Conservation (phyloP, 2,797 vertebrate genomes). For the Myotis vivesi region DNA sequence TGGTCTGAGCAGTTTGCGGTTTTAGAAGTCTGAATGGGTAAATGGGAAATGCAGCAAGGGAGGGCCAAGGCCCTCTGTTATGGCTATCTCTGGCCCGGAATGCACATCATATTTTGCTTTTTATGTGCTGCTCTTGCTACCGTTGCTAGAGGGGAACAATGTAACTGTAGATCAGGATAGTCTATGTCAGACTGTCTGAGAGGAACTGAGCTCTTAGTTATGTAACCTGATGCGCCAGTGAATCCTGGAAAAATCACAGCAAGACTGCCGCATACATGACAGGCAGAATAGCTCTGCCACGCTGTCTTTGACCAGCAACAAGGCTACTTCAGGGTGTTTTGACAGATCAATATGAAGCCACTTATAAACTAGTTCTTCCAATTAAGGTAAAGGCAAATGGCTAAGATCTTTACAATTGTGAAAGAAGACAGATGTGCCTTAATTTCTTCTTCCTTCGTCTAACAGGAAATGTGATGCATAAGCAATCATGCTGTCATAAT, state of each 20-base stretch:
- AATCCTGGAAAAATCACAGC: neutral
- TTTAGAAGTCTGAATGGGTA: neutral
- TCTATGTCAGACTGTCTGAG: neutral
- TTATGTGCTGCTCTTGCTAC: neutral
- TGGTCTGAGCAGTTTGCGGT: neutral
- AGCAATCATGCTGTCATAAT: neutral
- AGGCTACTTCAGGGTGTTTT: neutral
- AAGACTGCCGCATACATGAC: neutral
- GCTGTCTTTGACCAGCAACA: neutral
- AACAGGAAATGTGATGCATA: neutral
- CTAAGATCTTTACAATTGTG: neutral
- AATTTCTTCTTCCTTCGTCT: neutral
- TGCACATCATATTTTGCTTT: neutral
- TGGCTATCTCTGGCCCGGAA: neutral
- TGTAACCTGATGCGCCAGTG: neutral
- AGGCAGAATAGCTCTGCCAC: neutral
- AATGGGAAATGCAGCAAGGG: neutral
- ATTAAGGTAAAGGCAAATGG: conserved; percentile 5
- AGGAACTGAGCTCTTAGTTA: neutral
- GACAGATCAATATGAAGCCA: neutral
- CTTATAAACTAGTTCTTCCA: neutral
- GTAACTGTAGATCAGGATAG: neutral
- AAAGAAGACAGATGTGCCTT: neutral
- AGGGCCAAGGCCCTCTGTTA: neutral
- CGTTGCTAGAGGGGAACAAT: neutral